Percentiles rank a stretch among this genome's conserved stretches.
phyloP scores from a whole-genome alignment of 2,888 invertebrate genomes.

The Oscheius sp. region DNA sequence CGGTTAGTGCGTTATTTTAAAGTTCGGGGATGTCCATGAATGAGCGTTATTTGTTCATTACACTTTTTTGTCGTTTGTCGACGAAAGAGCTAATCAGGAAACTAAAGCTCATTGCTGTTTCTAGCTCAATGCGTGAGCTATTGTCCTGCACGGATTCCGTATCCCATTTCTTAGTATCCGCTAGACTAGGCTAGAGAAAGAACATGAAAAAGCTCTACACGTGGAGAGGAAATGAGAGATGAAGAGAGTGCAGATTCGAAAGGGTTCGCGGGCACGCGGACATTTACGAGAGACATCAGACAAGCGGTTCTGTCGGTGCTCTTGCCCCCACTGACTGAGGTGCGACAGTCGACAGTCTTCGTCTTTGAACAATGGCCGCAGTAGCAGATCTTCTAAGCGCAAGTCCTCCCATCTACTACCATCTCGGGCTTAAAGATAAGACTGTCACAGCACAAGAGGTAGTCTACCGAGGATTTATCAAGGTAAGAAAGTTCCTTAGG shows the following conservation, averaged over 20 bases:
- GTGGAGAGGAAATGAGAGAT: background rate
- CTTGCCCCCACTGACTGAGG: constrained; percentile 9
- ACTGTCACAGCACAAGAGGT: background rate
- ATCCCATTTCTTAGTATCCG: too few species aligned
- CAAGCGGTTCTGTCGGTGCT: constrained; percentile 23
- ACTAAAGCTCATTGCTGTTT: too few species aligned
- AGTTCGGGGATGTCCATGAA: background rate
- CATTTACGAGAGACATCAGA: constrained; percentile 16
- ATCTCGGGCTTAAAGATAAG: background rate
- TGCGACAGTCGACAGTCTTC: background rate
- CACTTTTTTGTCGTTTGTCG: too few species aligned
- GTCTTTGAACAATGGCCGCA: constrained; percentile 12
- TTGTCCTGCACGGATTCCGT: too few species aligned
- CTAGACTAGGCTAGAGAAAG: too few species aligned
- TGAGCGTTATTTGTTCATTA: too few species aligned
- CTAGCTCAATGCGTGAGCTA: too few species aligned
- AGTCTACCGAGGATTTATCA: constrained; percentile 6
- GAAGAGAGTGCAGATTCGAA: constrained; percentile 11
- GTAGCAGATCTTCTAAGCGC: background rate
- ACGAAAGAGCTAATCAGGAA: too few species aligned
- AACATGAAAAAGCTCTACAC: background rate
- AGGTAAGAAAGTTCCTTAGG: too few species aligned
- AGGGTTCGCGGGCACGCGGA: constrained; percentile 23
- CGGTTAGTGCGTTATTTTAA: constrained; percentile 44
- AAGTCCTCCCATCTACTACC: constrained; percentile 3